Evolutionary conservation across 30 jellyfish, hydroid and myxozoan genomes (phyloP), one percentile per base, ranked within the genome.

Genomic region (Chrysaora quinquecirrha): DNA sequence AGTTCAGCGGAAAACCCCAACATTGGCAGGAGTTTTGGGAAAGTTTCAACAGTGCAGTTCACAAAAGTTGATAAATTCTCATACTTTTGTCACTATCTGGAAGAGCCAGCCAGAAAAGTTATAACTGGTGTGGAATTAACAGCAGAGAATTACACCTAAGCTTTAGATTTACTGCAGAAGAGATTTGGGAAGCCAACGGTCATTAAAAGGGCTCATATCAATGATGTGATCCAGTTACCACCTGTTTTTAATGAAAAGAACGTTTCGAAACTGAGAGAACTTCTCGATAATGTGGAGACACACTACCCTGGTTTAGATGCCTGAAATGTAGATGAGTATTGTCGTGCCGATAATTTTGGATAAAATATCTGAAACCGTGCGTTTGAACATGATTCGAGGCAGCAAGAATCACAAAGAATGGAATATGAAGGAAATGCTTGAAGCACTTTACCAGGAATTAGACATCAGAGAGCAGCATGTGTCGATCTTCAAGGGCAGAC

Each of bases 21-120:
- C 69, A 67, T 30, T 79, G 90, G 82, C 82, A 63, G 73, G 90
- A 79, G 48, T 62, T 79, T 60, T 35, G 82, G 90, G 75, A 79
- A 66, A 11, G 68, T 30, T 79, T 79, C 47, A 49, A 47, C n/a
- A 79, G 90, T 65, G 74, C 90, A 1, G 50, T 79, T 22, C 83
- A 79, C 48, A 75, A 79, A 43, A 23, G 83, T 65, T 19, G 83
- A 79, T 35, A 79, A 63, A 32, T 79, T 79, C 43, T 23, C 54
- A 19, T 64, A 79, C 64, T 46, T 79, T 9, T 29, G 60, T 19
- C 58, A 33, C 12, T 66, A 30, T 48, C 56, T 62, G 31, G 83
- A 47, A 46, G 90, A 79, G 46, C 82, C 62, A 23, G 90, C 71
- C 16, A 66, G 35, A 35, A 48, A 46, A 35, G 90, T 79, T 43